These are phyloP conservation scores for Tetheella fluctuosa DNA, from an alignment of 2,888 invertebrate genomes.

Conservation along the genomic window DNA sequence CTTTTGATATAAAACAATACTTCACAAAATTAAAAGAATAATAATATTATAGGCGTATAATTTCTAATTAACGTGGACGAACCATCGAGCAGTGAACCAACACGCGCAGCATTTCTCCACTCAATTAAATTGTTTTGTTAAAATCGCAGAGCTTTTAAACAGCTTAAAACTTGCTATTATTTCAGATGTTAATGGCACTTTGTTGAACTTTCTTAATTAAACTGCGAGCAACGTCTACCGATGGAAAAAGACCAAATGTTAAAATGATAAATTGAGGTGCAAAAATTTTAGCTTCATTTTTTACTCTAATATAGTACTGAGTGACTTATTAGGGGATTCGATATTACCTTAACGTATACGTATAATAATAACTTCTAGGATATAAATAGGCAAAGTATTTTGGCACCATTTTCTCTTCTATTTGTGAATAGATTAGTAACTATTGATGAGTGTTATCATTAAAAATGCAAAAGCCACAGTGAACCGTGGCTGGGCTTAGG, in stretches of 20 bases:
- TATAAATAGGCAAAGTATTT: too few relatives aligned
- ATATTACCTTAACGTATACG: too few relatives aligned
- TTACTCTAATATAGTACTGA: too few relatives aligned
- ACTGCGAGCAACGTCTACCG: slow-evolving; percentile 7
- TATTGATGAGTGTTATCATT: too few relatives aligned
- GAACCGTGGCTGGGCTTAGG: too few relatives aligned
- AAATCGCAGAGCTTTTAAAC: slow-evolving; percentile 3
- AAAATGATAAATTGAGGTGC: slow-evolving; percentile 2
- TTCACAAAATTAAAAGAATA: neutral
- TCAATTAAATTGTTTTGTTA: slow-evolving; percentile 6
- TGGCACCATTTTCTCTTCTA: too few relatives aligned
- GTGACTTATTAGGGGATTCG: too few relatives aligned
- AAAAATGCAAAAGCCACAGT: too few relatives aligned
- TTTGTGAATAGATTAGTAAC: too few relatives aligned
- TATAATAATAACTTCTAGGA: too few relatives aligned
- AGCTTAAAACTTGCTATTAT: slow-evolving; percentile 3
- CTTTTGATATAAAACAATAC: too few relatives aligned
- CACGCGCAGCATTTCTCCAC: neutral
- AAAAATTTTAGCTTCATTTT: neutral
- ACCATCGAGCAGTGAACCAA: too few relatives aligned
- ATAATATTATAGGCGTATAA: neutral
- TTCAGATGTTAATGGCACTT: slow-evolving; percentile 6
- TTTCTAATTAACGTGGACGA: neutral
- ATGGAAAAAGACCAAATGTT: slow-evolving; percentile 2
- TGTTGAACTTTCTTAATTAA: slow-evolving; percentile 11